Base-by-base conservation (phyloP, 2,888 invertebrate species). In the Eubasilissa splendida region DNA sequence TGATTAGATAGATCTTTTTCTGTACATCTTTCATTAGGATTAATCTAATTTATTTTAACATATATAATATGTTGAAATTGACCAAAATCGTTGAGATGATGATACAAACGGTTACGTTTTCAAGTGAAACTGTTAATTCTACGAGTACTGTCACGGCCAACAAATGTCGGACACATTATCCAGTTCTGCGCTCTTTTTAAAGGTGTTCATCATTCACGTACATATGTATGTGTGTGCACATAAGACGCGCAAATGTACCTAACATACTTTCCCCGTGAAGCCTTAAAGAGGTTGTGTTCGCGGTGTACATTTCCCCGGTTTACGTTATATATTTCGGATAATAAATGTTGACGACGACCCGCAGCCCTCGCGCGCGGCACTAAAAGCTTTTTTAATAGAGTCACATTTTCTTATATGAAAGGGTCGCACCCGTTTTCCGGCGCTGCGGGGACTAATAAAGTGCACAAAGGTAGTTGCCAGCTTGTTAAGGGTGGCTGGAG, bases 341-440 rank as follows among this genome's bases (percentile, higher is more conserved):
- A 75, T 79, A 79, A 79, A 79, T 65, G 54, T 54, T 79, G 74
- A 74, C 65, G 81, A 74, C 77, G 56, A 52, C 75, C 53, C 78
- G 59, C 42, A 22, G 54, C 78, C 54, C 66, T 56, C 33, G 33
- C 66, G 65, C 59, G 65, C 52, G 71, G 53, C 71, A 50, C 81
- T 81, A 79, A 81, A 81, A 81, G 81, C 81, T 81, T 81, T 81
- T 81, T 81, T 81, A 81, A 81, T 81, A 81, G 79, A 81, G 76
- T 70, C 71, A 22, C 81, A 66, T 74, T 66, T 59, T 63, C 75
- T 66, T 53, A 33, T 12, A n/a, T 33, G 59, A 50, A 50, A 56
- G n/a, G 75, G 76, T 53, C 12, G 54, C 52, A 22, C 50, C 76
- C 50, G 53, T 54, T 7, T 54, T 12, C 42, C 22, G 14, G 63